Evolutionary conservation across 2,888 invertebrate genomes (phyloP), one percentile per base, ranked within the genome.

Genomic region (Ectemnius cavifrons): DNA sequence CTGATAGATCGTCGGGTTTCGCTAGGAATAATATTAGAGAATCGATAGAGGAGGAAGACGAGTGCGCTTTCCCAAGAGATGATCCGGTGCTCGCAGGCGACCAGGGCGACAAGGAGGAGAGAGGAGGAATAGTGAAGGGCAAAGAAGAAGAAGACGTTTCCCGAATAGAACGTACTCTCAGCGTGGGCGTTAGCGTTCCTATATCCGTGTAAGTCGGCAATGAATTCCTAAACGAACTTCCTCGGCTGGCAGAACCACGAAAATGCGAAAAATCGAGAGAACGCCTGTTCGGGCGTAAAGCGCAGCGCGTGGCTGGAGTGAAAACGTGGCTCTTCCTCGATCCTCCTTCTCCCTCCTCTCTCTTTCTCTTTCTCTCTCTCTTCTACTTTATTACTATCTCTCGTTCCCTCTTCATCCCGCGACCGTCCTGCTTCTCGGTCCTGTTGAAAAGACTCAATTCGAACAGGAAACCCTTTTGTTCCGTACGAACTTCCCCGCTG

Each of bases 181-280:
- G 37, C 11, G 37, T 37, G 37, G 8, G 37, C 37, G 37, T 11
- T 20, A 56, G 46, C 56, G 16, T 11, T n/a, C 61, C 2, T 67
- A 47, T 47, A 69, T 67, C 67, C 64, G 70, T 70, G 61, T 60
- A 46, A 63, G 56, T 70, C 73, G 52, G 49, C 73, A 52, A 76
- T 76, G 73, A 76, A 70, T 76, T 70, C 56, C 70, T 67, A 73
- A 76, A 73, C 64, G 76, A 76, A 63, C 49, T 45, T 63, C 66
- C 61, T 59, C 69, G 67, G 63, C 61, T 75, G 57, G 63, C 16
- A 61, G 27, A 8, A 6, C 14, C 58, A 47, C 71, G 61, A 63
- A 18, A 62, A 45, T 58, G 59, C 59, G 63, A 68, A 73, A 75
- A 73, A 63, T 69, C 63, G 59, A n/a, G 20, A 23, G 46, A 63